A percentile compares a stretch with the other conserved stretches of the same genome.
These are phyloP conservation scores for Bufo gargarizans DNA, from an alignment of 2,113 vertebrate species.

Conservation along the genomic window DNA sequence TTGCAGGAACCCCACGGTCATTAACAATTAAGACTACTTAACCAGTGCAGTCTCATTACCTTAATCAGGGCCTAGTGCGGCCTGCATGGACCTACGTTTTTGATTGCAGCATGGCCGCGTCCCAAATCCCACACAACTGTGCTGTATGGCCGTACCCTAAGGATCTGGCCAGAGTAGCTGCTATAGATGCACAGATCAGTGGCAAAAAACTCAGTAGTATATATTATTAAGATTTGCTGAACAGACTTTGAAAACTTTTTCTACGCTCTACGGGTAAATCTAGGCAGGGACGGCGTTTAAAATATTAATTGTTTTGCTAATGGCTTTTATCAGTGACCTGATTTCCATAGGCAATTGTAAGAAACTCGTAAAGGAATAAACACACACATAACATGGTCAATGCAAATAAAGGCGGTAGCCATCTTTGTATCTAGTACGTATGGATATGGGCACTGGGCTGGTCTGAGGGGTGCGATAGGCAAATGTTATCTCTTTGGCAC, in stretches of 20 bases:
- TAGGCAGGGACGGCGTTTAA: not conserved
- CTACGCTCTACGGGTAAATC: not conserved
- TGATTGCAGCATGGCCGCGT: too few relatives aligned
- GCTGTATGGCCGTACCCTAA: too few relatives aligned
- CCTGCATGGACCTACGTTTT: too few relatives aligned
- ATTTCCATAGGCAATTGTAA: not conserved
- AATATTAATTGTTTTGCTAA: constrained; percentile 43
- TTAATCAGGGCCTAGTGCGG: too few relatives aligned
- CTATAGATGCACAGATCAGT: too few relatives aligned
- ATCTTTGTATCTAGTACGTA: not conserved
- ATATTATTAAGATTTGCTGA: not conserved
- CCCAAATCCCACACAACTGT: too few relatives aligned
- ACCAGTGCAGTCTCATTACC: too few relatives aligned
- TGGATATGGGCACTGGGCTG: not conserved
- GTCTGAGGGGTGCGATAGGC: not conserved
- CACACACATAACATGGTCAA: not conserved
- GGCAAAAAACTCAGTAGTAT: too few relatives aligned
- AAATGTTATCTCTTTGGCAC: not conserved
- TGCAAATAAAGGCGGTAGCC: not conserved
- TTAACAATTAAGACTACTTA: too few relatives aligned
- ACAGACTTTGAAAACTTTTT: not conserved
- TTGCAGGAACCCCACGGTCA: too few relatives aligned
- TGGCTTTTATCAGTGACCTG: constrained; percentile 29
- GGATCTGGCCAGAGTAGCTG: too few relatives aligned
- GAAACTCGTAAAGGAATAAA: not conserved